Percentiles rank a stretch among this genome's conserved stretches.
These are phyloP conservation scores for Linnaemya vulpina DNA, from an alignment of 2,888 invertebrate genomes.

Conservation along the genomic window DNA sequence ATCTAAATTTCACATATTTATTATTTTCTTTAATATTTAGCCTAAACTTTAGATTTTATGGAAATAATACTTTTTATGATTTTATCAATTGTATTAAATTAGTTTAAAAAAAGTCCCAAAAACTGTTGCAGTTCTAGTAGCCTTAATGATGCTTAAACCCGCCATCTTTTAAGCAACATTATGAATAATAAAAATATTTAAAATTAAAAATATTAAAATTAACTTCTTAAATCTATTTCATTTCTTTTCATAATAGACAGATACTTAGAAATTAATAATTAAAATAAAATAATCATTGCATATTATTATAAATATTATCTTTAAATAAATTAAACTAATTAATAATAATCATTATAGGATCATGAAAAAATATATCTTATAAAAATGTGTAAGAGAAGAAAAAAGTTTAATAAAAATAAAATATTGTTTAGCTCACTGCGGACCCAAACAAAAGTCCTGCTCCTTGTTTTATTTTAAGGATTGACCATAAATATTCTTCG, in stretches of 20 bases:
- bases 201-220: not conserved
- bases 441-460: conserved; percentile 54
- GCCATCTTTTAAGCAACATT: conserved; percentile 50
- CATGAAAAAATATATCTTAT: conserved; percentile 46
- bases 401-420: conserved; percentile 64
- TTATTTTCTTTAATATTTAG: conserved; percentile 44
- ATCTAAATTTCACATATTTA: conserved; percentile 20
- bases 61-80: conserved; percentile 35
- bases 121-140: conserved; percentile 70
- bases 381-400: conserved; percentile 66
- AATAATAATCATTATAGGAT: conserved; percentile 55
- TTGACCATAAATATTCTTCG: not conserved
- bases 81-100: not conserved
- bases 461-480: conserved; percentile 14
- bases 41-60: conserved; percentile 53
- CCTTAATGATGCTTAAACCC: conserved; percentile 51
- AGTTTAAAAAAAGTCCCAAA: conserved; percentile 23
- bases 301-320: conserved; percentile 56
- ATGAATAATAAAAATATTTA: not conserved
- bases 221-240: conserved; percentile 27
- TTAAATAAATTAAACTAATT: conserved; percentile 53
- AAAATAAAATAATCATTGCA: conserved; percentile 57
- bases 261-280: conserved; percentile 49
- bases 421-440: conserved; percentile 68
- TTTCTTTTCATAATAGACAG: conserved; percentile 17